Percentiles rank a stretch among this genome's conserved stretches.
Conservation (phyloP, 2,113 vertebrate genomes). For the Odontesthes bonariensis region DNA sequence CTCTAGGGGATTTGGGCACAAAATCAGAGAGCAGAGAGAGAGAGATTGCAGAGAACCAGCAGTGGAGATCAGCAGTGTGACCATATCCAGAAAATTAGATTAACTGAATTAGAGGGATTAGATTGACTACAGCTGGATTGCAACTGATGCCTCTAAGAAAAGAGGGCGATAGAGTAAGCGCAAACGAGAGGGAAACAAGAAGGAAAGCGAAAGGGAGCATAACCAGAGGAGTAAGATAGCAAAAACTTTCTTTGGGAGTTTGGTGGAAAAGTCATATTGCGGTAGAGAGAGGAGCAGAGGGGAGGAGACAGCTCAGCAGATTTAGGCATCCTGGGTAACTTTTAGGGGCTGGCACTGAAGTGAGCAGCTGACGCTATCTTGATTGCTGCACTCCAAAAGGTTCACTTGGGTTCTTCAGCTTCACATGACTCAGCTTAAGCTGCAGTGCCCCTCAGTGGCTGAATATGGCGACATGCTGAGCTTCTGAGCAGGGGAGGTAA, state of each 20-base stretch:
- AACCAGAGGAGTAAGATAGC: constrained; percentile 39
- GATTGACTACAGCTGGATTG: constrained; percentile 68
- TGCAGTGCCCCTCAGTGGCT: constrained; percentile 76
- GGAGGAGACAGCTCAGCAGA: constrained; percentile 78
- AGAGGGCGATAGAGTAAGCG: constrained; percentile 43
- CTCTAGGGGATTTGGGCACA: constrained; percentile 44
- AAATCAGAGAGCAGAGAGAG: constrained; percentile 39
- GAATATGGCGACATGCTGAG: neutral
- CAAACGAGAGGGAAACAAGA: constrained; percentile 1
- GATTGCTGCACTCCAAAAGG: constrained; percentile 31
- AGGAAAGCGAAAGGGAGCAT: constrained; percentile 1
- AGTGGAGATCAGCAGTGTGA: constrained; percentile 64
- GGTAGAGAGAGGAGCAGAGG: constrained; percentile 49
- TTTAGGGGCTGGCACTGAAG: constrained; percentile 68
- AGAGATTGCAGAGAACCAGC: constrained; percentile 44
- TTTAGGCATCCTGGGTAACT: constrained; percentile 73
- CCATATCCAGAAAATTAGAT: constrained; percentile 74
- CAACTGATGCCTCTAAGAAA: constrained; percentile 62
- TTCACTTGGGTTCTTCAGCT: constrained; percentile 50
- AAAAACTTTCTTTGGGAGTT: constrained; percentile 58
- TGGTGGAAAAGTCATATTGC: constrained; percentile 72
- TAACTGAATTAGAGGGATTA: constrained; percentile 80
- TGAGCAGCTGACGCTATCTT: constrained; percentile 51
- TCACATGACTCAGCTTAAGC: constrained; percentile 44
- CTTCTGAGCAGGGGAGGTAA: neutral